Evolutionary conservation across 92 coral and sea anemone genomes (phyloP), one percentile per base, ranked within the genome.

Genomic region (Micromussa lordhowensis): DNA sequence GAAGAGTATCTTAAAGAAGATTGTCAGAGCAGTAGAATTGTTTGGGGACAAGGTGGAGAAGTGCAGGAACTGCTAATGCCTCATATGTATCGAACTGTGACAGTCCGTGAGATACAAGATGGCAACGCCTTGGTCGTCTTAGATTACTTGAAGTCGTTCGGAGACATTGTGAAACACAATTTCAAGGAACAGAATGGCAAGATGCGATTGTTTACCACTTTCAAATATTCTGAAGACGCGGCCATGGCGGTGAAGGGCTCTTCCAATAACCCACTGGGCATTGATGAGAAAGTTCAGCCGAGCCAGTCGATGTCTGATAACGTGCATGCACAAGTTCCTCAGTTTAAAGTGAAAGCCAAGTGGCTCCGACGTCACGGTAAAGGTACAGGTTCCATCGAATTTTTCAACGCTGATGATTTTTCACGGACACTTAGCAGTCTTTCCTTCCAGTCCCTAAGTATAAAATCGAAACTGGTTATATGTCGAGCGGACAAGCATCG

Each of bases 41-140:
- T 94, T 32, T 68, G 94, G 53, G 91, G 89, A 57, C 79, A 81
- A 15, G 98, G 96, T 26, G 91, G 93, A n/a, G 92, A 90, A 63
- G 92, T 92, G 7, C 88, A 90, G 63, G 95, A 92, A 26, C 78
- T 95, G n/a, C 86, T 95, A 21, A 88, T 95, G 95, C 88, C 96
- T 38, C 88, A 90, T 44, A 95, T 92, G 96, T 93, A 90, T 61
- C 91, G 98, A 74, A 84, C 96, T 78, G 95, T 92, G 38, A 82
- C 91, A 22, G 92, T 78, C 21, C 28, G 69, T 40, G 81, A 88
- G 77, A 24, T 86, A 0, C 59, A 69, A 35, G 77, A 87, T 19
- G 21, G 49, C 11, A 12, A 59, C 26, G 48, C 49, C 24, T 13
- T 11, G 73, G 69, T 75, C 2, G 92, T 94, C 68, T 73, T 83